These are phyloP conservation scores for Eubasilissa regina DNA, from an alignment of 1,140 invertebrate genomes.

Conservation along the genomic window DNA sequence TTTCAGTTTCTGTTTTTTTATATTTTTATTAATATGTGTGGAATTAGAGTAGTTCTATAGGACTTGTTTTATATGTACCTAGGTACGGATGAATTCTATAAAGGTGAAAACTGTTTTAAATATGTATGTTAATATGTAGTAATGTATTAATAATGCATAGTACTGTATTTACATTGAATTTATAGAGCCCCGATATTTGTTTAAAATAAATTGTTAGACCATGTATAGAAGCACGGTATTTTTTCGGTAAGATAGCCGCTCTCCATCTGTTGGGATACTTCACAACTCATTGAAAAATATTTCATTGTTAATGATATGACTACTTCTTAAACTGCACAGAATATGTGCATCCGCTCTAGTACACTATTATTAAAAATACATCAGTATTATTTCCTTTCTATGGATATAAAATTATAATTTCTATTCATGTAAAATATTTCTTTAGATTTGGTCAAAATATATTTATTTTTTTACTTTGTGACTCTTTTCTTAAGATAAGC, in stretches of 20 bases:
- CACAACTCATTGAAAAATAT: conserved; percentile 1
- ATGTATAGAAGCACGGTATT: too few species aligned
- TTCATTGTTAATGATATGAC: conserved; percentile 32
- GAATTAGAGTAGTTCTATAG: too few species aligned
- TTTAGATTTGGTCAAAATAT: background rate
- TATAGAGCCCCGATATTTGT: too few species aligned
- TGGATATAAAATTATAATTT: background rate
- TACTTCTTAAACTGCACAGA: background rate
- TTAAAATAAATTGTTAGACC: too few species aligned
- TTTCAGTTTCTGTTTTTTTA: too few species aligned
- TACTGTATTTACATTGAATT: too few species aligned
- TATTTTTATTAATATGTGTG: too few species aligned
- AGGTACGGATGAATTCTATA: too few species aligned
- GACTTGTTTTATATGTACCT: too few species aligned
- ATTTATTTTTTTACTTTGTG: background rate
- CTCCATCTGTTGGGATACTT: conserved; percentile 12
- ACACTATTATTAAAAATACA: conserved; percentile 23
- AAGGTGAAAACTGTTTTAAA: too few species aligned
- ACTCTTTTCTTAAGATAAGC: background rate
- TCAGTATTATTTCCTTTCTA: conserved; percentile 1
- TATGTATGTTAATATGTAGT: too few species aligned
- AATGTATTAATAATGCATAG: too few species aligned
- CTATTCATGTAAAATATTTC: background rate
- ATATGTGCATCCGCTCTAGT: conserved; percentile 16
- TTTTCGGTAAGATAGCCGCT: background rate